Base-by-base conservation (phyloP, 2,113 vertebrate genomes). In the Promerops cafer region DNA sequence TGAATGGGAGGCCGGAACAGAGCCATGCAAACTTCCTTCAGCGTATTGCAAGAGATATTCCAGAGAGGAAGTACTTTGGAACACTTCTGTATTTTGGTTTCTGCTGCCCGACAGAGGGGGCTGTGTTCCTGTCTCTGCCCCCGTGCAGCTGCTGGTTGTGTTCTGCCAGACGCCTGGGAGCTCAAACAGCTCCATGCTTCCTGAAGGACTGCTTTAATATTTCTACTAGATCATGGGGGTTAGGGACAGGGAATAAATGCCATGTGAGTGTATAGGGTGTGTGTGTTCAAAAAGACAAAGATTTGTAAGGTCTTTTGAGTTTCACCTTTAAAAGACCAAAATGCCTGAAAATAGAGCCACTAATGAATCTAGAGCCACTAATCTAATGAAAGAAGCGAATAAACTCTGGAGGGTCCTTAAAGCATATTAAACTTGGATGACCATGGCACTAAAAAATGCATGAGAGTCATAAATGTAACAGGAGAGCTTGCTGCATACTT, bases 31-130 rank as follows among this genome's bases (percentile, higher is more conserved):
- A 69, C 10, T 24, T 79, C 20, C 12, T 40, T 83, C 8, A 21
- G 57, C 2, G 6, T 61, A 12, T 53, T 49, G 57, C 44, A 56
- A 42, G 40, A 63, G 40, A 16, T 30, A 39, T 0, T 68, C 3
- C 30, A 39, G 63, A 76, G 45, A 42, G 30, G 50, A 61, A 39
- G 24, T 35, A 37, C 31, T 90, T 35, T 12, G 26, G 66, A 84
- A 44, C 11, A 1, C 37, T 74, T 39, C 19, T 31, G 37, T 56
- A 1, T 79, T 83, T 53, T 0, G 7, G 21, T 74, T 52, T 37
- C 82, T 88, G 54, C 39, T 88, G n/a, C 56, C 83, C 52, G 0
- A n/a, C 52, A 94, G 93, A 96, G 93, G 90, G 96, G 44, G 79
- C 85, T 92, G 61, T 57, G 88, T 75, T 84, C 49, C 83, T 1